These are phyloP conservation scores for Euschistus heros DNA, from an alignment of 1,140 invertebrate species.

Conservation along the genomic window DNA sequence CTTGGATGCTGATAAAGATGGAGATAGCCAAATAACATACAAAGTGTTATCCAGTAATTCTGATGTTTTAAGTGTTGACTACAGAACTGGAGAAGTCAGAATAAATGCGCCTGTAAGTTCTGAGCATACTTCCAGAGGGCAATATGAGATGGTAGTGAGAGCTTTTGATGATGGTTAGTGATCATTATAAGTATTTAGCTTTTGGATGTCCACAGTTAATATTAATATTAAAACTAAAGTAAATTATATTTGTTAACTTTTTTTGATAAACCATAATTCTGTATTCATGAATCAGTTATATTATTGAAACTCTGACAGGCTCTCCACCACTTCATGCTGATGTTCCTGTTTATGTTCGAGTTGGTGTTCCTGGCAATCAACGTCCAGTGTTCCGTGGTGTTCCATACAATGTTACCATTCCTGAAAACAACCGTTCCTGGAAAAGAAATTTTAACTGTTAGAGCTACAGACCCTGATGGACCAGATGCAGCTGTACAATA, in stretches of 20 bases:
- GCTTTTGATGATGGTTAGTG: conserved; percentile 56
- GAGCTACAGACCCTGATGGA: conserved; percentile 65
- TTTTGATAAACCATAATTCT: no score
- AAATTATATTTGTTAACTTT: no score
- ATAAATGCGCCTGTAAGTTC: conserved; percentile 51
- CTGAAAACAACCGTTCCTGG: conserved; percentile 56
- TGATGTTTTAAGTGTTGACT: conserved; percentile 48
- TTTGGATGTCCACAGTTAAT: no score
- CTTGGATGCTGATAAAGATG: conserved; percentile 59
- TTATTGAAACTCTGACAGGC: conserved; percentile 34
- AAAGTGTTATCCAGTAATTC: conserved; percentile 53
- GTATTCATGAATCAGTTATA: no score
- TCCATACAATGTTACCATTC: conserved; percentile 56
- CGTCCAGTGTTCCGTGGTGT: conserved; percentile 62
- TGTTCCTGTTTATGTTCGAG: conserved; percentile 50
- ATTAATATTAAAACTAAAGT: no score
- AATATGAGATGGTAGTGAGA: conserved; percentile 55
- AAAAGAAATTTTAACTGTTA: conserved; percentile 55
- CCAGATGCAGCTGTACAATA: conserved; percentile 57
- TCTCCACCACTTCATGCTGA: conserved; percentile 51
- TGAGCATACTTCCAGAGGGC: conserved; percentile 57
- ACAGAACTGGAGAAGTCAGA: conserved; percentile 55
- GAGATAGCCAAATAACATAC: conserved; percentile 54
- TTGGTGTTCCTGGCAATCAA: conserved; percentile 66
- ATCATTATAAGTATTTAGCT: not conserved